Base-by-base conservation (phyloP, 2,888 invertebrate species). In the Brachynemurus nebulosus region DNA sequence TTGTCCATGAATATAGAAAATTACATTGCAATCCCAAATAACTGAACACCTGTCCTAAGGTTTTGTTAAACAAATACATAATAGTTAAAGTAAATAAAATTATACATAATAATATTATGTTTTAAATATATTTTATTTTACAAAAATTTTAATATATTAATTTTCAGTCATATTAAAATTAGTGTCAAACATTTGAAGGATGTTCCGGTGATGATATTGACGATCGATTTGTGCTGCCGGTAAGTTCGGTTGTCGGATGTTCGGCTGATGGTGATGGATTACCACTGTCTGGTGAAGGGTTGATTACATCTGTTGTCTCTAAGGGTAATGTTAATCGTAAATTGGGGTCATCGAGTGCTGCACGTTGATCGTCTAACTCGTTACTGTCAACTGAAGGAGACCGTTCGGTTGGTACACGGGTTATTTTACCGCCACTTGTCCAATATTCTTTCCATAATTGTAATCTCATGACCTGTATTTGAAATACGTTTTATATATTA, bases 401-500 rank as follows among this genome's bases (percentile, higher is more conserved):
- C 38, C 63, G 54, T 47, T 58, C 57, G 19, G 34, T 42, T 30
- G 57, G 58, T 27, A 58, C 51, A 36, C 60, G 59, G 36, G 53
- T 50, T 18, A 46, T 50, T 19, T 54, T 54, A 17, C 50, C 50
- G 45, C 51, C 59, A 50, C 69, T 76, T 66, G 68, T 70, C 60
- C 69, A 72, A 55, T 69, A 73, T 60, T 68, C 70, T 63, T 66
- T 73, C 71, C 76, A 76, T 48, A 74, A 73, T 59, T 80, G 80
- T 65, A 82, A 63, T 65, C 80, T 79, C 77, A 81, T 74, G 71
- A 82, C 75, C 82, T 82, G 63, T 48, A 47, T 18, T 25, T 25
- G 36, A 23, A 18, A 16, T 27, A 11, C 8, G 11, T 8, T 25
- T 25, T n/a, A n/a, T n/a, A n/a, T n/a, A n/a, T n/a, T n/a, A n/a